Evolutionary conservation across 2,888 invertebrate species (phyloP).

Genomic region (Polylopha cassiicola): DNA sequence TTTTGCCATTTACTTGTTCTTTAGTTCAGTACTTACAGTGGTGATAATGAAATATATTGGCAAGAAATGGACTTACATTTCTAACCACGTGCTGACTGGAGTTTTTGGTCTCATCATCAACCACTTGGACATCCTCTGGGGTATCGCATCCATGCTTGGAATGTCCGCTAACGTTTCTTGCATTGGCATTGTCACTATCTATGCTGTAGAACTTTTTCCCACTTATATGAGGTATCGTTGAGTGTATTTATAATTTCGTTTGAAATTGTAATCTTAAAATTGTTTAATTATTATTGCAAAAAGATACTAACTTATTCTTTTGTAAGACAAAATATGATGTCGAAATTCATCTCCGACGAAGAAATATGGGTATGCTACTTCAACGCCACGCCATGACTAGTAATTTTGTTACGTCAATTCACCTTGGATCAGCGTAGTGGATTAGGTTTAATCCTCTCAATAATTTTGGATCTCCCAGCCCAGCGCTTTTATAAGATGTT

Average conservation of each 20-base stretch:
- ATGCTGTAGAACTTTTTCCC: slow-evolving; percentile 5
- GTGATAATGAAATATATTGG: slow-evolving; percentile 1
- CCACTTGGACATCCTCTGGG: background rate
- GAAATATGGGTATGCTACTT: too few relatives aligned
- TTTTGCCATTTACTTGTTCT: background rate
- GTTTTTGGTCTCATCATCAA: background rate
- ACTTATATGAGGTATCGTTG: slow-evolving; percentile 1
- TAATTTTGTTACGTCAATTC: too few relatives aligned
- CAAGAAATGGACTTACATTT: slow-evolving; percentile 6
- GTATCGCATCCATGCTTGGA: background rate
- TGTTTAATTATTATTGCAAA: too few relatives aligned
- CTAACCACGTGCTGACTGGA: background rate
- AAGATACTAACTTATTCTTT: too few relatives aligned
- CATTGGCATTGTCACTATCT: slow-evolving; percentile 1
- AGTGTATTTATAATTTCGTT: background rate
- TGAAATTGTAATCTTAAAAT: too few relatives aligned
- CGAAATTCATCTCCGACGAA: too few relatives aligned
- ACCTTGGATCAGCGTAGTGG: too few relatives aligned
- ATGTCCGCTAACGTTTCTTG: background rate
- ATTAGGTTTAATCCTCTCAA: too few relatives aligned
- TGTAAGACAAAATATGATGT: too few relatives aligned
- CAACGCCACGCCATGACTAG: too few relatives aligned
- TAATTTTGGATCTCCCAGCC: too few relatives aligned
- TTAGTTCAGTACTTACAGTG: background rate
- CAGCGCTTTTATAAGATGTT: background rate